Base-by-base conservation (phyloP, 2,888 invertebrate species). In the Lycia hirtaria region DNA sequence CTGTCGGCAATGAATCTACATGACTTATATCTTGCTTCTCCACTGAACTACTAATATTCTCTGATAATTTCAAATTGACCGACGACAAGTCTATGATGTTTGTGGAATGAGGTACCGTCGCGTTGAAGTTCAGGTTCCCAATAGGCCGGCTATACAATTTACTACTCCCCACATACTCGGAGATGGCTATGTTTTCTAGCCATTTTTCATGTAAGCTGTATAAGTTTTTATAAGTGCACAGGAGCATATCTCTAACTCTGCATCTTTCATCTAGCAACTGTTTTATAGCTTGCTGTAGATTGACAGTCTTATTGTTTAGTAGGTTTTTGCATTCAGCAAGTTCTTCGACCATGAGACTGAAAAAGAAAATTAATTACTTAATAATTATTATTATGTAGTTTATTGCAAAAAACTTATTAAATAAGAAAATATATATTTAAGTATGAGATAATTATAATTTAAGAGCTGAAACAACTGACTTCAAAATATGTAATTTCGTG, bases 311-410 rank as follows among this genome's bases (percentile, higher is more conserved):
- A 66, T 95, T 95, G 12, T 94, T 94, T 19, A 98, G 89, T 51
- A 95, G 93, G 43, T 96, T 96, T 81, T 98, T 97, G 94, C 97
- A 97, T 68, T 95, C 93, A 0, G 97, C 97, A 65, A 98, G 84
- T 87, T 98, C 98, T 87, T 98, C 98, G 1, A 98, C 96, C 96
- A 98, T 97, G 55, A 98, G 94, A 81, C 98, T 98, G 76, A 33
- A 92, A 91, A 44, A 10, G 47, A 30, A 30, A 30, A n/a, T n/a
- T n/a, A n/a, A n/a, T n/a, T n/a, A n/a, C n/a, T n/a, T n/a, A n/a
- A n/a, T n/a, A n/a, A n/a, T n/a, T n/a, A n/a, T n/a, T n/a, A n/a
- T n/a, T n/a, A n/a, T n/a, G n/a, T n/a, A n/a, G n/a, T n/a, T n/a
- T n/a, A n/a, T n/a, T n/a, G n/a, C n/a, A n/a, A n/a, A n/a, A n/a